Base-by-base conservation (phyloP, 1,140 invertebrate species). In the Drosophila chauvacae region DNA sequence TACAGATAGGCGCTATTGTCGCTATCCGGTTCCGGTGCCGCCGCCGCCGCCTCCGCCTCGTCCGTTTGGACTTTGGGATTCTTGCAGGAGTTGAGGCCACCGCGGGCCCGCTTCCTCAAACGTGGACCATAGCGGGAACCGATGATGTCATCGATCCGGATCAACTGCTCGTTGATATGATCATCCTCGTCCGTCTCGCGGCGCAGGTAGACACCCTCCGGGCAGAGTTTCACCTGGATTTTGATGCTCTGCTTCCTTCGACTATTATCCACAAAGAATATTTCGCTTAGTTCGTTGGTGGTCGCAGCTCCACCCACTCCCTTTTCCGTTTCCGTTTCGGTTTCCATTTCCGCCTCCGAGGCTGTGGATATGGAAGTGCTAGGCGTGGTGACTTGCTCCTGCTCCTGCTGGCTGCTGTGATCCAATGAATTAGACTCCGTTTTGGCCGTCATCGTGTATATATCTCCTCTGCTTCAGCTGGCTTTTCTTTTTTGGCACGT, bases 1-100 rank as follows among this genome's bases (percentile, higher is more conserved):
- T 97, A 97, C 7, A 98, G 93, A 93, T 97, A 98, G 18, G 96
- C 96, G 80, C 95, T 96, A 33, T 94, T 95, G 92, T 97, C 64
- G 16, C 45, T 44, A 16, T 50, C 58, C 37, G 33, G 74, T 18
- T 66, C 71, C 9, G 59, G 33, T 3, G 57, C 41, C 5, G 45
- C 39, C 2, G 41, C 41, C 64, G 28, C 28, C 9, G 9, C 30
- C 30, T 23, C 23, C 23, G 26, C 28, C 28, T 77, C 73, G 33
- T 35, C 74, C 23, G 35, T 16, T 3, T 39, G 57, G 6, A 63
- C 61, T 13, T 68, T 72, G 56, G 81, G 70, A 93, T 87, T 94
- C 93, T 92, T 94, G 61, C 94, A 92, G 94, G 88, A 80, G 37
- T 50, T 80, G 5, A 92, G 94, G 20, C 88, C 94, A 85, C 93